Evolutionary conservation across 2,113 vertebrate genomes (phyloP).

Genomic region (Nibea albiflora): DNA sequence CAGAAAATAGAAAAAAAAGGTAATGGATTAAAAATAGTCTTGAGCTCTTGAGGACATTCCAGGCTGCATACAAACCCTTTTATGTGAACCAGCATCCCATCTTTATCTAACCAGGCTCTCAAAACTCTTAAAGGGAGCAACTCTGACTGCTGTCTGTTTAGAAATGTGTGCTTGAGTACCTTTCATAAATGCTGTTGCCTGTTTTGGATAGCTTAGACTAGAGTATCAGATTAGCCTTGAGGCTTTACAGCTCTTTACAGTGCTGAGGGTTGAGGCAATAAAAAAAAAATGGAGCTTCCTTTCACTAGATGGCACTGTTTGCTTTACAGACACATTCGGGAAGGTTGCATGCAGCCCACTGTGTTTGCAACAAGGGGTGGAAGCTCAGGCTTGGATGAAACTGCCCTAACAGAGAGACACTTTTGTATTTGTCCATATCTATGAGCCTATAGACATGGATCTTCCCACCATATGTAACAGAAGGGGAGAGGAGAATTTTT

Average conservation of each 20-base stretch:
- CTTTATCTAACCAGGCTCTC: constrained; percentile 46
- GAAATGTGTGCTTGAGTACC: background rate
- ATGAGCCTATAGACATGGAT: constrained; percentile 57
- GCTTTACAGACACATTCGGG: constrained; percentile 78
- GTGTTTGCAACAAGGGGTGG: constrained; percentile 29
- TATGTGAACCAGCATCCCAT: constrained; percentile 42
- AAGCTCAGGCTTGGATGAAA: constrained; percentile 56
- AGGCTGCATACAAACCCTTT: constrained; percentile 54
- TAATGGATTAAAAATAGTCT: constrained; percentile 78
- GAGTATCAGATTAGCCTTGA: constrained; percentile 34
- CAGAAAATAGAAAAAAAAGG: constrained; percentile 77
- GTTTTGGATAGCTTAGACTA: constrained; percentile 25
- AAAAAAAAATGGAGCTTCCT: constrained; percentile 39
- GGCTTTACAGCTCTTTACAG: constrained; percentile 20
- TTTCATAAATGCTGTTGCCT: constrained; percentile 16
- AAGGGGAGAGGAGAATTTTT: constrained; percentile 45
- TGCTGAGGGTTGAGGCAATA: background rate
- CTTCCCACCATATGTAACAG: constrained; percentile 55
- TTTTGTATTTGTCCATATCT: constrained; percentile 66
- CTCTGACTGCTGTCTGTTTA: constrained; percentile 22
- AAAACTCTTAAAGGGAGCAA: constrained; percentile 5
- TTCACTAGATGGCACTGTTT: constrained; percentile 88
- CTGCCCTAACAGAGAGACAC: constrained; percentile 60
- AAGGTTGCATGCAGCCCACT: constrained; percentile 8
- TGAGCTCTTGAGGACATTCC: constrained; percentile 62